Base-by-base conservation (phyloP, 2,113 vertebrate genomes). In the Cryptotis parvus region DNA sequence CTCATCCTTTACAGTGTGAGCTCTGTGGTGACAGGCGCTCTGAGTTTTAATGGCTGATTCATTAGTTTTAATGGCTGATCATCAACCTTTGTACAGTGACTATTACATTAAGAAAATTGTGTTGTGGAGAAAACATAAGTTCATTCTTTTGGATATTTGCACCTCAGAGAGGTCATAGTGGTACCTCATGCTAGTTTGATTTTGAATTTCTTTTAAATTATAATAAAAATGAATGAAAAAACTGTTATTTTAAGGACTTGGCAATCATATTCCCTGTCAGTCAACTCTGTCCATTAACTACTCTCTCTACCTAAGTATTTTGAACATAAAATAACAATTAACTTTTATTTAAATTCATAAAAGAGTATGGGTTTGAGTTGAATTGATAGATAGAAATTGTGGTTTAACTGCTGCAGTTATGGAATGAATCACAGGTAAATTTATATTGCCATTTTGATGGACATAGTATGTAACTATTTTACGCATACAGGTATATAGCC, bases 291-390 rank as follows among this genome's bases (percentile, higher is more conserved):
- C 81, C 37, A 78, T 5, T 89, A 14, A 2, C 18, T 87, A 61
- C 92, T 16, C 70, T 94, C 90, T 88, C 33, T 69, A 43, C 26
- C 77, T 26, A 78, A 77, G 6, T 74, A n/a, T 73, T 94, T 90
- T 87, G 58, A 63, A 69, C 0, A 63, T 88, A 84, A 89, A 92
- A 75, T 69, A 80, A 89, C 31, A 90, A 79, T 83, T 92, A 91
- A 79, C 49, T 52, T n/a, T n/a, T 24, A 85, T 80, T 88, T 85
- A 88, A 84, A 93, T 95, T 80, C 68, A 86, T 78, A 61, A 65
- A 65, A 65, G 8, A 29, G 27, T 65, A 65, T 65, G 27, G 26
- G 18, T 6, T 26, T 24, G 22, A 89, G 49, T 29, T 39, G 72
- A 84, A 89, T 73, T 52, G 29, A 37, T 41, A 70, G 29, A 37